Base-by-base conservation (phyloP, 2,797 vertebrate genomes). In the Lagocephalus sceleratus region DNA sequence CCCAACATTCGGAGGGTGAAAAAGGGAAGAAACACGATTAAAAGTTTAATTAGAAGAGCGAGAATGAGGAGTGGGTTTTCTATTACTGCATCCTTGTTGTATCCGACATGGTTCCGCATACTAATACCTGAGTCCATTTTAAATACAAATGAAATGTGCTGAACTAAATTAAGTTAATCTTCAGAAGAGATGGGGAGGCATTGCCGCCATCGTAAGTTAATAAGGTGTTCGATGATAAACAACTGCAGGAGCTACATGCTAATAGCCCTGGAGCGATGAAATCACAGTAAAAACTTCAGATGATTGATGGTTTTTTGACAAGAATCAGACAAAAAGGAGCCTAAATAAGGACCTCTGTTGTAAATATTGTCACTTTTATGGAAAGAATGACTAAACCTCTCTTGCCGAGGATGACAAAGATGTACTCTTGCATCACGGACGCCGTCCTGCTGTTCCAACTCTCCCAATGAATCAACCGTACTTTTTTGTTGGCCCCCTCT, bases 21-120 rank as follows among this genome's bases (percentile, higher is more conserved):
- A 19, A 19, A 42, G 29, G 45, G 58, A 67, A 73, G 60, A 46
- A 43, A 41, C 40, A 64, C 63, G 70, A 84, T 76, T 83, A 77
- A 69, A 84, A 76, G 81, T 84, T 78, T 82, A 85, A 86, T 87
- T 85, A 83, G 57, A 69, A 71, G 58, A 80, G 68, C 57, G 52
- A 75, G 83, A 81, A n/a, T n/a, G n/a, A 70, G 61, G 58, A 82
- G 81, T 75, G 75, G 66, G 65, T 74, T 83, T 80, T 75, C 72
- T 73, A 75, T 81, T 81, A 82, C 68, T 81, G 73, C 71, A 73
- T 79, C 60, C 57, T 55, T 62, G 60, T 57, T 68, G 57, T 53
- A 79, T 67, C 57, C 63, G 55, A 52, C 52, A 68, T 68, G 73
- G 62, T 50, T 43, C 73, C 71, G 79, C 71, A 86, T 85, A 78